A percentile compares a stretch with the other conserved stretches of the same genome.
phyloP scores from a whole-genome alignment of 2,113 vertebrate species.

The Tympanuchus pallidicinctus region DNA sequence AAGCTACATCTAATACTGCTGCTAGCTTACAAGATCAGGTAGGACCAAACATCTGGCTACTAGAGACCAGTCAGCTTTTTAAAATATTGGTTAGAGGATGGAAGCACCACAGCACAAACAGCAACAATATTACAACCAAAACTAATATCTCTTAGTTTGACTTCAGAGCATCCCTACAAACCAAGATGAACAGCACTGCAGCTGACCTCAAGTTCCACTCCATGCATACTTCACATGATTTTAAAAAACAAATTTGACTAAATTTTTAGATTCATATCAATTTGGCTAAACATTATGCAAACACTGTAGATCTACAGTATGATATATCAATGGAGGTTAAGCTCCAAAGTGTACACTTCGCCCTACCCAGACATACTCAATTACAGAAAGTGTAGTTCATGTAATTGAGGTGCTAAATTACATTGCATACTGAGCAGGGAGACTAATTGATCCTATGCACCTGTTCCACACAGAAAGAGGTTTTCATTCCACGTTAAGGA shows the following conservation, averaged over 20 bases:
- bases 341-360: background rate
- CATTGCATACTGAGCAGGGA: background rate
- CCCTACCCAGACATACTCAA: background rate
- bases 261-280: background rate
- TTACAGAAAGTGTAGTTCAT: background rate
- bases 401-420: background rate
- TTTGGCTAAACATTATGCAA: background rate
- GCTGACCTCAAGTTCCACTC: background rate
- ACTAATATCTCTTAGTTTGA: background rate
- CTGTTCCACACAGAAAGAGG: background rate
- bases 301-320: background rate
- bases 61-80: background rate
- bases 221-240: background rate
- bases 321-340: background rate
- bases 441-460: background rate
- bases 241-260: background rate
- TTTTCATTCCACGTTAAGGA: background rate
- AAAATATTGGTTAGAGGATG: background rate
- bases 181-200: background rate
- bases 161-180: background rate
- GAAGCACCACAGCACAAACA: background rate
- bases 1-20: background rate
- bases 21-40: background rate
- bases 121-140: background rate
- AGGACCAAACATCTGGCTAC: background rate